These are phyloP conservation scores for Tiaroga cobitis DNA, from an alignment of 2,797 vertebrate species.

Conservation along the genomic window DNA sequence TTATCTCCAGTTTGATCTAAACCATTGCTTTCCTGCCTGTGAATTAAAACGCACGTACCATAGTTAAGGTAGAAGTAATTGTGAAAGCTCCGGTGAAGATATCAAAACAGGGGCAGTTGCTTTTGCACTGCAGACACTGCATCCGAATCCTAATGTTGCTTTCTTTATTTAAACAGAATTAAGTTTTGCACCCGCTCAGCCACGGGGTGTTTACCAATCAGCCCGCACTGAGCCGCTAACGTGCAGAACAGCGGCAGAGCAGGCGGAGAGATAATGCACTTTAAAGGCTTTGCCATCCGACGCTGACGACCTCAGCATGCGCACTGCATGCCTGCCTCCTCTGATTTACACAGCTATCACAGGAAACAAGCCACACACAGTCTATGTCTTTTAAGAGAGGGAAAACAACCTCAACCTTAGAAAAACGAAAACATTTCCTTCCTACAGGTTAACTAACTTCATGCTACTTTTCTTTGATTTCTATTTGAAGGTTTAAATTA, in stretches of 20 bases:
- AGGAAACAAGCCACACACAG: constrained; percentile 19
- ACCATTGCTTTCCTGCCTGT: constrained; percentile 54
- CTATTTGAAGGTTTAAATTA: neutral
- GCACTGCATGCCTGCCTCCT: constrained; percentile 63
- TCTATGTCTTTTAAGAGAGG: constrained; percentile 32
- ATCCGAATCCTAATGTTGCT: constrained; percentile 69
- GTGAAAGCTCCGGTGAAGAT: constrained; percentile 65
- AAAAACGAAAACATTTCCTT: neutral
- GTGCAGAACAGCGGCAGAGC: constrained; percentile 62
- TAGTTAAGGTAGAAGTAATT: constrained; percentile 67
- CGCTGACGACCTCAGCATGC: constrained; percentile 61
- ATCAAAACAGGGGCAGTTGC: constrained; percentile 64
- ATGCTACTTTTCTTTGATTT: neutral
- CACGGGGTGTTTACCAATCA: constrained; percentile 76
- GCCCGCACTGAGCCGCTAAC: constrained; percentile 62
- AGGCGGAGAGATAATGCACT: constrained; percentile 74
- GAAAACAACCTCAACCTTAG: neutral
- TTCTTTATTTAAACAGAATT: constrained; percentile 76
- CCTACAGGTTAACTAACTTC: neutral
- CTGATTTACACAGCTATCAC: constrained; percentile 60
- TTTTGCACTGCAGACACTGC: constrained; percentile 58
- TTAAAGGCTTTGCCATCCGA: constrained; percentile 73
- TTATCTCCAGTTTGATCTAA: constrained; percentile 60
- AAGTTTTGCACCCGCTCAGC: constrained; percentile 69
- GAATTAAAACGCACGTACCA: constrained; percentile 63